Conservation (phyloP, 2,113 vertebrate genomes). For the Mola mola region DNA sequence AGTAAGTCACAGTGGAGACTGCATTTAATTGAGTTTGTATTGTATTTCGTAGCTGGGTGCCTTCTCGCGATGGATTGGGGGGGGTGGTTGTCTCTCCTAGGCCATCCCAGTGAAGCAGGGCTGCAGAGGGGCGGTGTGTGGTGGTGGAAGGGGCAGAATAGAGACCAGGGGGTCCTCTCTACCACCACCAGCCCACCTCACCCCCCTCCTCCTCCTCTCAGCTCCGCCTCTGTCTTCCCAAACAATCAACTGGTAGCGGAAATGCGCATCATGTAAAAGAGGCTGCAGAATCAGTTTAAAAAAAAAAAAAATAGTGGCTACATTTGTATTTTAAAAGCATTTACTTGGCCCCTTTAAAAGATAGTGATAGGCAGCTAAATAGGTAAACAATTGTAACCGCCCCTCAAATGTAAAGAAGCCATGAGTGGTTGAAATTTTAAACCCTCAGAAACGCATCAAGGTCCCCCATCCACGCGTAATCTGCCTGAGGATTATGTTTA, state of each 20-base stretch:
- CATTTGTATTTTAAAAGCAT: constrained; percentile 10
- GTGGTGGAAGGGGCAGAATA: background rate
- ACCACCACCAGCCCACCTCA: background rate
- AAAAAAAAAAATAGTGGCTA: background rate
- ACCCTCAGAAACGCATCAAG: background rate
- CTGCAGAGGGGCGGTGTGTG: constrained; percentile 2
- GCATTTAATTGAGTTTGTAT: constrained; percentile 78
- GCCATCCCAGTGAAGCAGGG: constrained; percentile 60
- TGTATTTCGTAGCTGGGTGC: constrained; percentile 77
- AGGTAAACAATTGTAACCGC: constrained; percentile 14
- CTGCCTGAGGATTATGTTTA: too few relatives aligned
- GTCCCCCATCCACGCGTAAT: background rate
- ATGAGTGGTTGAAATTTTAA: background rate
- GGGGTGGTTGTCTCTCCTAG: constrained; percentile 47
- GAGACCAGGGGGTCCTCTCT: background rate
- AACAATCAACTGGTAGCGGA: constrained; percentile 71
- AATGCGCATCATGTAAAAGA: constrained; percentile 40
- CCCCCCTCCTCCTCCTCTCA: constrained; percentile 31
- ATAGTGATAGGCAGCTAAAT: background rate
- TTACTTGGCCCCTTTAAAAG: background rate
- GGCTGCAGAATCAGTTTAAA: constrained; percentile 18
- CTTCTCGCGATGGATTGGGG: constrained; percentile 56
- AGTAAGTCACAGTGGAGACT: constrained; percentile 74
- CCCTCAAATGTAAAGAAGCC: background rate
- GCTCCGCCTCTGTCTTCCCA: constrained; percentile 62